These are phyloP conservation scores for Bombus huntii DNA, from an alignment of 1,140 invertebrate genomes.

Conservation along the genomic window DNA sequence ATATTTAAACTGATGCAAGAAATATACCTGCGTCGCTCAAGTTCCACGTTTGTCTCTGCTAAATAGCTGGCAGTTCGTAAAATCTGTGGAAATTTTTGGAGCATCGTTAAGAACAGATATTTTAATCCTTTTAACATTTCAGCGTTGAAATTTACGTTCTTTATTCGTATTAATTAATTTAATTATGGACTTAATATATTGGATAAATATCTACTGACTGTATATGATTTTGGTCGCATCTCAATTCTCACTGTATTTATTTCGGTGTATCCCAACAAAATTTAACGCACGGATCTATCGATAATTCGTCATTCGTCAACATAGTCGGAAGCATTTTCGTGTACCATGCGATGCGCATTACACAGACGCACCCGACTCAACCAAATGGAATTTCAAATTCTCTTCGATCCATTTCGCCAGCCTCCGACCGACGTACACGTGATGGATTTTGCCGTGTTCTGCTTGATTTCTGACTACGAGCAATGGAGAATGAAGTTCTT, in stretches of 20 bases:
- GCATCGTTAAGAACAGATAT: too few species aligned
- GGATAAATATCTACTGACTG: too few species aligned
- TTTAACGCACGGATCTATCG: conserved; percentile 55
- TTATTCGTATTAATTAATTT: too few species aligned
- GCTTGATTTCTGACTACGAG: neutral
- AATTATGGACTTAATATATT: too few species aligned
- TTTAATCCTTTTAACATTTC: too few species aligned
- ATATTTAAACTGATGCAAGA: neutral
- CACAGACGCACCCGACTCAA: neutral
- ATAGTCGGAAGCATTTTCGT: conserved; percentile 39
- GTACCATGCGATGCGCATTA: conserved; percentile 13
- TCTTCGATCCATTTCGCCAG: neutral
- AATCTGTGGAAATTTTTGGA: too few species aligned
- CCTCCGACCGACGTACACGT: too few species aligned
- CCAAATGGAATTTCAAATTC: conserved; percentile 25
- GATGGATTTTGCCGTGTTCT: neutral
- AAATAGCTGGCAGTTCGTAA: too few species aligned
- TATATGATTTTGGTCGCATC: too few species aligned
- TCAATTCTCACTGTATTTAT: too few species aligned
- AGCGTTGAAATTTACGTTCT: too few species aligned
- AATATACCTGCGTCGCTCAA: neutral
- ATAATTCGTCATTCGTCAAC: conserved; percentile 47
- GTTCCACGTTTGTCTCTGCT: too few species aligned
- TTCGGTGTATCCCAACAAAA: neutral
- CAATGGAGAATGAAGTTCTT: neutral